These are phyloP conservation scores for Lithophane socia DNA, from an alignment of 2,888 invertebrate species.

Conservation along the genomic window DNA sequence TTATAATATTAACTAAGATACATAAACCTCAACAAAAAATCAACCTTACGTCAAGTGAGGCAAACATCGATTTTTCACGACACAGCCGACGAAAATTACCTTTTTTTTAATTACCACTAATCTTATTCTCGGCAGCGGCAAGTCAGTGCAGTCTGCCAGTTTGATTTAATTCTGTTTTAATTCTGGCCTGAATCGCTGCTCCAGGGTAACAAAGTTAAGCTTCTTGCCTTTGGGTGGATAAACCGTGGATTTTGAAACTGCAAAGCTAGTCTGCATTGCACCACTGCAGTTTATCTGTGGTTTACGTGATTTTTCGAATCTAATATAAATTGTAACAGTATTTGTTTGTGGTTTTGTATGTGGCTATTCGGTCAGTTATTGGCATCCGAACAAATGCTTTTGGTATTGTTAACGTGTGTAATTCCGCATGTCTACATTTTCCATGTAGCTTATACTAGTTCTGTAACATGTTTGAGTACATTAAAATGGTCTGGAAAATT, in stretches of 20 bases:
- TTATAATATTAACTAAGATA: too few relatives aligned
- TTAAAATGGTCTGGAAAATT: not conserved
- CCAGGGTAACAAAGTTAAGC: conserved; percentile 69
- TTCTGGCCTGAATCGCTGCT: conserved; percentile 64
- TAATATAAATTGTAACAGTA: conserved; percentile 53
- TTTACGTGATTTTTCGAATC: conserved; percentile 57
- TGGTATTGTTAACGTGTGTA: conserved; percentile 27
- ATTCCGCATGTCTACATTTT: not conserved
- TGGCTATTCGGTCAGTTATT: conserved; percentile 37
- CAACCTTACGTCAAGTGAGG: not conserved
- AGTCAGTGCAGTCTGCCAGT: conserved; percentile 58
- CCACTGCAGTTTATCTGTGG: conserved; percentile 59
- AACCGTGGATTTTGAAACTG: conserved; percentile 62
- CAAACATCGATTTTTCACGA: conserved; percentile 9
- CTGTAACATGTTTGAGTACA: not conserved
- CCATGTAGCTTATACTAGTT: not conserved
- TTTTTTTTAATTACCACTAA: conserved; percentile 49
- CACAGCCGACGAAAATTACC: conserved; percentile 20
- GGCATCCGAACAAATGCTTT: conserved; percentile 34
- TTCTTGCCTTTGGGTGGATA: conserved; percentile 67
- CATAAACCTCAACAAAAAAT: not conserved
- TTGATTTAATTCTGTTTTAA: conserved; percentile 71
- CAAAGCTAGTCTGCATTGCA: conserved; percentile 64
- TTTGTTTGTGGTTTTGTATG: conserved; percentile 54
- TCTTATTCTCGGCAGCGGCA: conserved; percentile 55